Conservation (phyloP, 2,888 invertebrate species). For the Pachliopta kotzebuea region DNA sequence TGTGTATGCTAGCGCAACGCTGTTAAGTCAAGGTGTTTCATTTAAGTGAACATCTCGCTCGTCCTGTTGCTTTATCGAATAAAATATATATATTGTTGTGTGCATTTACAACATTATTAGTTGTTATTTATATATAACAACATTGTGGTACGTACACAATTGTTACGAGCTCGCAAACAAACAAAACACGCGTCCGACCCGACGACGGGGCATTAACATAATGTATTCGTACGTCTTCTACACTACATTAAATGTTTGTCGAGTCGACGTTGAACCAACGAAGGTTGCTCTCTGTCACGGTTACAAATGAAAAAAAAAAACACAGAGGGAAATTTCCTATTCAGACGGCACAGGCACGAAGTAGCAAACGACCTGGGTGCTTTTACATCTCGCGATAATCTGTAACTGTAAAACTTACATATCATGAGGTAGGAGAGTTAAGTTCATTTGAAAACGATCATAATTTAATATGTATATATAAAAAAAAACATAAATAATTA, state of each 20-base stretch:
- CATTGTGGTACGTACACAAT: slow-evolving; percentile 2
- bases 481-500: too few relatives aligned
- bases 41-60: too few relatives aligned
- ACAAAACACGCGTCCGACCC: slow-evolving; percentile 24
- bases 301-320: slow-evolving; percentile 35
- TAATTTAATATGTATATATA: too few relatives aligned
- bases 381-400: slow-evolving; percentile 40
- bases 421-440: too few relatives aligned
- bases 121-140: too few relatives aligned
- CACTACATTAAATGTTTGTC: slow-evolving; percentile 43
- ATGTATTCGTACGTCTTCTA: slow-evolving; percentile 41
- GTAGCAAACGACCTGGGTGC: slow-evolving; percentile 27
- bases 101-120: too few relatives aligned
- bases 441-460: too few relatives aligned
- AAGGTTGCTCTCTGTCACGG: slow-evolving; percentile 42
- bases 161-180: slow-evolving; percentile 23
- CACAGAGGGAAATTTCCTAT: slow-evolving; percentile 41
- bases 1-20: too few relatives aligned
- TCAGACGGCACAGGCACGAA: slow-evolving; percentile 42
- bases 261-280: slow-evolving; percentile 41
- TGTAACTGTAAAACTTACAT: too few relatives aligned
- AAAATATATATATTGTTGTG: too few relatives aligned
- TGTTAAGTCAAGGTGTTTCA: too few relatives aligned
- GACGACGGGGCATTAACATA: slow-evolving; percentile 44
- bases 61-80: too few relatives aligned